Conservation (phyloP, 2,888 invertebrate species). For the Slavum lentiscoides region DNA sequence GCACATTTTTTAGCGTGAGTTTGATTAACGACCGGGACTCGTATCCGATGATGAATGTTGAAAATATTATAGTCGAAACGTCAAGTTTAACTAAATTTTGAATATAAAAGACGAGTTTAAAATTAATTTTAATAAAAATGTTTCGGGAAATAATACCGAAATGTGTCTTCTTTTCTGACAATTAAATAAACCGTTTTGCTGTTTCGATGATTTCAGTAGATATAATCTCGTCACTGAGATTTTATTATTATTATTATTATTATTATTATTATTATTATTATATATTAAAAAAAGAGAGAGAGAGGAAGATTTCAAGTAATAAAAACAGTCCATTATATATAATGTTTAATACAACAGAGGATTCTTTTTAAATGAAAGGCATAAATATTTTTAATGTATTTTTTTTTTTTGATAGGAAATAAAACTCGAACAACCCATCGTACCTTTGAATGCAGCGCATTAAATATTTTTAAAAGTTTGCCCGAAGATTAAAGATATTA, state of each 20-base stretch:
- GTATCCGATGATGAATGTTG: constrained; percentile 44
- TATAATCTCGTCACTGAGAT: constrained; percentile 30
- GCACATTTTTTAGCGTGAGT: constrained; percentile 46
- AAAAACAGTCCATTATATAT: constrained; percentile 44
- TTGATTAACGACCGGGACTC: constrained; percentile 40
- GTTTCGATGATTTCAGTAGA: not conserved
- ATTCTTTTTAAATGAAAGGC: constrained; percentile 38
- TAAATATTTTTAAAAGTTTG: constrained; percentile 27
- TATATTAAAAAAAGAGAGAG: constrained; percentile 2
- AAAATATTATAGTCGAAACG: constrained; percentile 30
- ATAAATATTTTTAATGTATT: constrained; percentile 48
- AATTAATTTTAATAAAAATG: constrained; percentile 31
- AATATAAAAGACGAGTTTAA: constrained; percentile 9
- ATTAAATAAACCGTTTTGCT: constrained; percentile 16
- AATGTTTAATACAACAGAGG: constrained; percentile 34
- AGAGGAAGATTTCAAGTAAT: constrained; percentile 14
- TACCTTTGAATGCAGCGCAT: constrained; percentile 18
- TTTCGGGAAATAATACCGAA: constrained; percentile 6
- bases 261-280: not conserved
- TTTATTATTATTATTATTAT: constrained; percentile 9
- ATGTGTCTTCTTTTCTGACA: constrained; percentile 19
- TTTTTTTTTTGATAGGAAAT: constrained; percentile 41
- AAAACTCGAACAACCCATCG: constrained; percentile 14
- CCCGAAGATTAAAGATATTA: constrained; percentile 37
- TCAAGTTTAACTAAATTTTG: constrained; percentile 47